Percentiles rank a stretch among this genome's conserved stretches.
Evolutionary conservation across 2,888 invertebrate species (phyloP).

Genomic region (Heteromyza rotundicornis): DNA sequence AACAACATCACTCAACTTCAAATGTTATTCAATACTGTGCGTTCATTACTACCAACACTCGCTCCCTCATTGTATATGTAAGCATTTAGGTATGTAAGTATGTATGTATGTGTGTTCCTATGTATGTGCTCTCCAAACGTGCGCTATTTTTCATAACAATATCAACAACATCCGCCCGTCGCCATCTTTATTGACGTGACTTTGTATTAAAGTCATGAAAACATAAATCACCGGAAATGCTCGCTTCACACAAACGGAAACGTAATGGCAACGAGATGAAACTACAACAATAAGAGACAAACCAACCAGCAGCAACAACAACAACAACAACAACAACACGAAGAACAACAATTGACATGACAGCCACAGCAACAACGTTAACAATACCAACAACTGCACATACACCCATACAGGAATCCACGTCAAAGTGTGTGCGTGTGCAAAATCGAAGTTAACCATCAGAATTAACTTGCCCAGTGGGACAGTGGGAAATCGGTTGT

Average conservation of each 20-base stretch:
- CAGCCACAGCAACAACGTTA: not conserved
- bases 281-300: not conserved
- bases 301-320: not conserved
- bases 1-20: no score
- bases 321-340: not conserved
- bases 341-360: no score
- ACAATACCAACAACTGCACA: not conserved
- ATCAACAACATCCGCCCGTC: slow-evolving; percentile 21
- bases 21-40: no score
- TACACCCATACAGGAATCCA: not conserved
- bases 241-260: not conserved
- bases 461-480: not conserved
- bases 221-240: slow-evolving; percentile 29
- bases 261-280: not conserved
- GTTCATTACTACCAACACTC: no score
- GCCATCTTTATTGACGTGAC: slow-evolving; percentile 22
- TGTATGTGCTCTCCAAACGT: slow-evolving; percentile 7
- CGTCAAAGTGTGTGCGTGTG: not conserved
- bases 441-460: not conserved
- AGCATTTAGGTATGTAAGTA: not conserved
- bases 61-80: no score
- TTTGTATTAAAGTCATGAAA: slow-evolving; percentile 18
- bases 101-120: slow-evolving; percentile 1
- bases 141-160: not conserved
- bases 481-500: no score